Evolutionary conservation across 2,888 invertebrate genomes (phyloP), one percentile per base, ranked within the genome.

Genomic region (Yponomeuta cagnagella): DNA sequence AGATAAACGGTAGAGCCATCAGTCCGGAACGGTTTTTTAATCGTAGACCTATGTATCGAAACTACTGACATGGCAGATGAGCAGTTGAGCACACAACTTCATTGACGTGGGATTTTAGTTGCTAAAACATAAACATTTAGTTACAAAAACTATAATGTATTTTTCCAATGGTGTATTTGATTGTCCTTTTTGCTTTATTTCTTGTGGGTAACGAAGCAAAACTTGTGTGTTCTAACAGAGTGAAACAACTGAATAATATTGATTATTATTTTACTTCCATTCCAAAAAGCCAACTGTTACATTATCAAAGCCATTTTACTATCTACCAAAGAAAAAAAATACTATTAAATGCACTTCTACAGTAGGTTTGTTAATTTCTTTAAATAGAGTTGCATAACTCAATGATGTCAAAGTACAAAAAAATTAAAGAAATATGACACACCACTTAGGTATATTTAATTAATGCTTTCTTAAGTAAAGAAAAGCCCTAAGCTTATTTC

Each of bases 371-470:
- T 84, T 82, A 80, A 79, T 84, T 81, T 84, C 84, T 81, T 85
- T 82, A 78, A 85, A 83, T 82, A 73, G 80, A 77, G 74, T 74
- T 76, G 77, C 81, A 80, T 33, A 71, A 72, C 52, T 58, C 12
- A 15, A 43, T 58, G 12, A 58, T 58, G 52, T 5, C 8, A 43
- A 58, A 58, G 52, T 58, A 58, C 15, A 12, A 71, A 84, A 23
- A 80, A 82, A 82, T 83, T 85, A 83, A 86, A 85, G 87, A 87
- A 88, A 89, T 91, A 91, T 90, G 91, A 91, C 91, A 90, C 90
- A 88, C 89, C 87, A 88, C 75, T 79, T 79, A 76, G 85, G 83
- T 86, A 80, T 75, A 73, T 72, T 43, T 58, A 58, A 58, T 77
- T 78, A 74, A 70, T 82, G 85, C 83, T 83, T 79, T 82, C 80